Conservation (phyloP, 2,113 vertebrate genomes). For the Eretmochelys imbricata region DNA sequence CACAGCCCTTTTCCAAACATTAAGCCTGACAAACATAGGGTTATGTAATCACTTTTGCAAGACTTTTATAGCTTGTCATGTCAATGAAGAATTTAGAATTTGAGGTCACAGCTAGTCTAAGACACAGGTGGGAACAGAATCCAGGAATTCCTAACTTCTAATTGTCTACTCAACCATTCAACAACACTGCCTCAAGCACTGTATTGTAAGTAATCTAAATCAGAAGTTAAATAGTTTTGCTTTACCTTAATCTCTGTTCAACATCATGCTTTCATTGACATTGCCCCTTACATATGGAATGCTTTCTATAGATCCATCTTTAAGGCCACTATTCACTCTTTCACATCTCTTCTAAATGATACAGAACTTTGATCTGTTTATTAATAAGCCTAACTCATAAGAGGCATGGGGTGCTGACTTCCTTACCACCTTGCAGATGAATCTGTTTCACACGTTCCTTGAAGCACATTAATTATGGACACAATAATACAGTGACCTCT, state of each 20-base stretch:
- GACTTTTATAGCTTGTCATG: neutral
- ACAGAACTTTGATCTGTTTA: neutral
- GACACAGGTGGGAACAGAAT: fast-evolving
- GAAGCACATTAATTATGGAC: neutral
- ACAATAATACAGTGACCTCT: neutral
- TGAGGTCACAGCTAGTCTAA: fast-evolving
- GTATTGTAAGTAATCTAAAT: neutral
- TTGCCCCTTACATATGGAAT: neutral
- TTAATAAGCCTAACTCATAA: neutral
- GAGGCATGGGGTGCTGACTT: constrained; percentile 6
- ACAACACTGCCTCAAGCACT: neutral
- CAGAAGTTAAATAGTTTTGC: neutral
- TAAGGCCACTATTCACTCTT: neutral
- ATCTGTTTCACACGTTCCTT: constrained; percentile 18
- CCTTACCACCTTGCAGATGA: neutral
- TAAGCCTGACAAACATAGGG: constrained; percentile 18
- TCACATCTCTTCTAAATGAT: neutral
- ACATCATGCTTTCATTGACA: neutral
- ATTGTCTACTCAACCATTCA: neutral
- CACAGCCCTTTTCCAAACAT: neutral
- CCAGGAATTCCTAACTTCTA: neutral
- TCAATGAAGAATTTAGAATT: neutral
- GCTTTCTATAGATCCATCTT: neutral
- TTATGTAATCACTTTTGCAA: constrained; percentile 32
- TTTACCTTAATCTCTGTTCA: neutral